phyloP scores from a whole-genome alignment of 2,113 vertebrate species.

The Cranoglanis bouderius region DNA sequence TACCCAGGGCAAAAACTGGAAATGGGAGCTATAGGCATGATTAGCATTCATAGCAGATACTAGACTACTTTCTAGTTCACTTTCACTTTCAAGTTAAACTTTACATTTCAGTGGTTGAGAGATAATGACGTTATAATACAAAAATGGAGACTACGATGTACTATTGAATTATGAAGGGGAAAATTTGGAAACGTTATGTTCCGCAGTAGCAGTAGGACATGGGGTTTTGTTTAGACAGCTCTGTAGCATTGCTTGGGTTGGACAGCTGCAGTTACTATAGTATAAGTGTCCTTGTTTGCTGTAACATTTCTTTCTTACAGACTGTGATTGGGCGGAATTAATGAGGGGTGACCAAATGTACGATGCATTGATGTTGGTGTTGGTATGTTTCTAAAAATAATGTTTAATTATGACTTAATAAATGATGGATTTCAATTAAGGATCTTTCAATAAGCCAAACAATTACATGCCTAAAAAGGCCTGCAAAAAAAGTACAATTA shows the following conservation, averaged over 20 bases:
- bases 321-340: too few relatives aligned
- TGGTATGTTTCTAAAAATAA: too few relatives aligned
- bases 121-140: background rate
- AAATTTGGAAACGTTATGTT: background rate
- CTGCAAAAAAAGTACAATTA: too few relatives aligned
- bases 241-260: too few relatives aligned
- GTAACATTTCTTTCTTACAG: too few relatives aligned
- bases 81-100: background rate
- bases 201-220: background rate
- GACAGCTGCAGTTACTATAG: too few relatives aligned
- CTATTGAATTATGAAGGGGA: background rate
- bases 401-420: background rate
- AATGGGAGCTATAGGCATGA: too few relatives aligned
- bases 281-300: too few relatives aligned
- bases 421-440: too few relatives aligned
- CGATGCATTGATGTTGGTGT: background rate
- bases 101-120: background rate
- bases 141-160: background rate
- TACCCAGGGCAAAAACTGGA: too few relatives aligned
- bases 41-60: background rate
- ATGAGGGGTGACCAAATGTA: too few relatives aligned
- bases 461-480: background rate
- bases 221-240: background rate
- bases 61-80: background rate
- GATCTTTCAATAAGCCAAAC: background rate